Evolutionary conservation across 2,797 vertebrate genomes (phyloP).

Genomic region (Sandelia bainsii): DNA sequence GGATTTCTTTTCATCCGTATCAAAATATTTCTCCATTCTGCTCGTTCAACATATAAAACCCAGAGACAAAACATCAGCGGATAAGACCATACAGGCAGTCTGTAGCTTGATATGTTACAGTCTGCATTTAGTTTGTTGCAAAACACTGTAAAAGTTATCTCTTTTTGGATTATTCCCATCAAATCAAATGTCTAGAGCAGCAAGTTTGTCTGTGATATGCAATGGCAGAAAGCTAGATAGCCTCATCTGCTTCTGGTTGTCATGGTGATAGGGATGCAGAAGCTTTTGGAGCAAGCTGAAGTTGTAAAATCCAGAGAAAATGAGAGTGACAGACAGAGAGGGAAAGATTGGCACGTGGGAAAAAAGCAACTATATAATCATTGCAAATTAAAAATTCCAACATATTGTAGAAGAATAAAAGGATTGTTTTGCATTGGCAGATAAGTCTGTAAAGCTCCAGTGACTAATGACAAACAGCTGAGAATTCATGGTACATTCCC

Average conservation of each 20-base stretch:
- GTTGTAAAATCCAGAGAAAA: not conserved
- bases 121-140: constrained; percentile 30
- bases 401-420: constrained; percentile 13
- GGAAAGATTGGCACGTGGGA: not conserved
- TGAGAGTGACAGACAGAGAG: not conserved
- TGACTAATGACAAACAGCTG: constrained; percentile 35
- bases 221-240: constrained; percentile 21
- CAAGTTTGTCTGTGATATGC: constrained; percentile 28
- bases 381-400: constrained; percentile 34
- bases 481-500: constrained; percentile 21
- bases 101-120: constrained; percentile 12
- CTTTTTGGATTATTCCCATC: constrained; percentile 26
- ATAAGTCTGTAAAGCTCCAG: constrained; percentile 25
- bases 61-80: constrained; percentile 48
- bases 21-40: constrained; percentile 25
- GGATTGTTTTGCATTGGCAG: not conserved
- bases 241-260: constrained; percentile 30
- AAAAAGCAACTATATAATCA: constrained; percentile 16
- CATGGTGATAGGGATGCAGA: constrained; percentile 35
- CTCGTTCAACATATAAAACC: constrained; percentile 28
- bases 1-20: constrained; percentile 2
- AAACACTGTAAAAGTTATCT: constrained; percentile 25
- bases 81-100: constrained; percentile 37
- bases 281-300: constrained; percentile 9
- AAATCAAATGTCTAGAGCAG: constrained; percentile 25